phyloP scores from a whole-genome alignment of 2,888 invertebrate species.

The Sthenelais limicola region DNA sequence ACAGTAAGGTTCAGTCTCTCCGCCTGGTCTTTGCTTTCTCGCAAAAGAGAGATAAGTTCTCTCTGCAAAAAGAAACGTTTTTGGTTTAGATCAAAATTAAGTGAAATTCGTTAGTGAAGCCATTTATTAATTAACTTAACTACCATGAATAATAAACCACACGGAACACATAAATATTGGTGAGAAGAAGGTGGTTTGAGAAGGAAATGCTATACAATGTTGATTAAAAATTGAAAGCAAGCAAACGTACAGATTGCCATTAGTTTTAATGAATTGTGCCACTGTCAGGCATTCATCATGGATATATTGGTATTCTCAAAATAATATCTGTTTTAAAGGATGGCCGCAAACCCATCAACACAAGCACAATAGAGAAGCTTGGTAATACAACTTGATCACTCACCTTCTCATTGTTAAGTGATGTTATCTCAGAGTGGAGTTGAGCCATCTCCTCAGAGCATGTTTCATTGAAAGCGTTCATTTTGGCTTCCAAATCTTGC shows the following conservation, averaged over 20 bases:
- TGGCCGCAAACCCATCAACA: too few species aligned
- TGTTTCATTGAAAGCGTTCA: conserved; percentile 44
- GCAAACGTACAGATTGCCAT: too few species aligned
- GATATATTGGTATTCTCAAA: too few species aligned
- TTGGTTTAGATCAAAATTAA: conserved; percentile 2
- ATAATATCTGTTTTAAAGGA: too few species aligned
- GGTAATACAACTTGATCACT: neutral
- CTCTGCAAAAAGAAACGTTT: conserved; percentile 48
- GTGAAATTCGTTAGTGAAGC: neutral
- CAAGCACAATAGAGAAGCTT: neutral
- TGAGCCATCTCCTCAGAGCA: conserved; percentile 46
- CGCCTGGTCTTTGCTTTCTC: conserved; percentile 52
- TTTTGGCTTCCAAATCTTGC: conserved; percentile 36
- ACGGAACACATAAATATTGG: too few species aligned
- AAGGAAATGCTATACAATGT: too few species aligned
- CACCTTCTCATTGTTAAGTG: conserved; percentile 42
- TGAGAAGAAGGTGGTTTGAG: too few species aligned
- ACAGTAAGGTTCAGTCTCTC: conserved; percentile 33
- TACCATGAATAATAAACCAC: too few species aligned
- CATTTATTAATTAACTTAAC: too few species aligned
- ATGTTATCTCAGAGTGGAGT: conserved; percentile 39
- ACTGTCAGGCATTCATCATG: too few species aligned
- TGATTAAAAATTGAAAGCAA: too few species aligned
- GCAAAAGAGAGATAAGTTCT: conserved; percentile 51
- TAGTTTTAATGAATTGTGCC: too few species aligned